Conservation (phyloP, 2,888 invertebrate genomes). For the Protodeltote pygarga region DNA sequence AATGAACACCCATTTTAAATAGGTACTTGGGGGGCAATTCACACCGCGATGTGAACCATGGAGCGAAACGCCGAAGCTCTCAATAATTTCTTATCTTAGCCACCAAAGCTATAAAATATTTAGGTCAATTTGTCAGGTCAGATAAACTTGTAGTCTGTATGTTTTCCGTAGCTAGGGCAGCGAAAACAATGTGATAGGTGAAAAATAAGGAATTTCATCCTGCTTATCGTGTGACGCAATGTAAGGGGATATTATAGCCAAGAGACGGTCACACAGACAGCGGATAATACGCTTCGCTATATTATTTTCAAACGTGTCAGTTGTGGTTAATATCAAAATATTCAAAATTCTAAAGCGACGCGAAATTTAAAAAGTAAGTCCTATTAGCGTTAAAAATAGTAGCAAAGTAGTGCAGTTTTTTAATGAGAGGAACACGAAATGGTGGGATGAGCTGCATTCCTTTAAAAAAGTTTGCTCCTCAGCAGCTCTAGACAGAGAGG, state of each 20-base stretch:
- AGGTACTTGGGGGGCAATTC: too few species aligned
- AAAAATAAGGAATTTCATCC: conserved; percentile 49
- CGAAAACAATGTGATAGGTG: conserved; percentile 49
- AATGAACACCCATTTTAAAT: too few species aligned
- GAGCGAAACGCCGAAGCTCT: background rate
- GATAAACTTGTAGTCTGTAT: conserved; percentile 10
- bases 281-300: background rate
- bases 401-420: too few species aligned
- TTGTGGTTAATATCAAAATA: background rate
- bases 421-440: too few species aligned
- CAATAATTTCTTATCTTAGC: background rate
- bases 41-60: too few species aligned
- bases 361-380: background rate
- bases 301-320: background rate
- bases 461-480: too few species aligned
- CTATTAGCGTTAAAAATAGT: too few species aligned
- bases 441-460: too few species aligned
- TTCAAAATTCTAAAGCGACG: background rate
- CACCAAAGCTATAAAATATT: background rate
- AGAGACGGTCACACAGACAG: background rate
- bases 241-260: conserved; percentile 33
- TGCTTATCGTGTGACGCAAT: conserved; percentile 25
- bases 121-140: background rate
- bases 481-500: too few species aligned
- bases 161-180: conserved; percentile 15